Base-by-base conservation (phyloP, 2,113 vertebrate genomes). In the Aptenodytes forsteri region DNA sequence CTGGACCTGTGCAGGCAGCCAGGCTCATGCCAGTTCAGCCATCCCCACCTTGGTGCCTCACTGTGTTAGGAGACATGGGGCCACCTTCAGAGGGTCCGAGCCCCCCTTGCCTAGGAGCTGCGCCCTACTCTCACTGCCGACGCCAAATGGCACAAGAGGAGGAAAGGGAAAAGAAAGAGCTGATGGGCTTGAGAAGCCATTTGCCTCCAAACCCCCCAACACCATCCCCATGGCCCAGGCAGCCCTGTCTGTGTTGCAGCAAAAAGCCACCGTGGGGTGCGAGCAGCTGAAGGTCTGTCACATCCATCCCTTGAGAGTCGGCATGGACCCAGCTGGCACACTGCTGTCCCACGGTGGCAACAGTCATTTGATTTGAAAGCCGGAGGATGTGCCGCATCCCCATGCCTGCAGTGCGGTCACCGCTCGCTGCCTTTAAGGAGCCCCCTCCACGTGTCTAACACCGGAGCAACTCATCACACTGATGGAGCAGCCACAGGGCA, bases 111-210 rank as follows among this genome's bases (percentile, higher is more conserved):
- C 30, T 12, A 23, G 36, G 36, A 66, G 34, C 44, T 44, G 58
- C 0, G 0, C 21, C 73, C n/a, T 21, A 3, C 44, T 21, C 15
- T 38, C 42, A 46, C 64, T 49, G 58, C 17, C 4, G 3, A 10
- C 78, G 44, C 26, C 27, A 11, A 49, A 40, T 1, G 3, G 11
- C n/a, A 46, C 49, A 20, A 34, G 5, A 69, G 59, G 13, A 69
- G 23, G 13, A 27, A 4, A 77, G 21, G 64, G 25, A 81, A 72
- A 47, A 73, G 27, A 21, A 26, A 29, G 16, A 50, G 25, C 9
- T 80, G 46, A 23, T 16, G 50, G 22, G 8, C 26, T 67, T 47
- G 52, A 67, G 47, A 71, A 40, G 22, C 7, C 1, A 2, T 71
- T 76, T 49, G 44, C 18, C 34, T 46, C 42, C 62, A 76, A 34